Conservation (phyloP, 2,113 vertebrate genomes). For the Opisthocomus hoazin region DNA sequence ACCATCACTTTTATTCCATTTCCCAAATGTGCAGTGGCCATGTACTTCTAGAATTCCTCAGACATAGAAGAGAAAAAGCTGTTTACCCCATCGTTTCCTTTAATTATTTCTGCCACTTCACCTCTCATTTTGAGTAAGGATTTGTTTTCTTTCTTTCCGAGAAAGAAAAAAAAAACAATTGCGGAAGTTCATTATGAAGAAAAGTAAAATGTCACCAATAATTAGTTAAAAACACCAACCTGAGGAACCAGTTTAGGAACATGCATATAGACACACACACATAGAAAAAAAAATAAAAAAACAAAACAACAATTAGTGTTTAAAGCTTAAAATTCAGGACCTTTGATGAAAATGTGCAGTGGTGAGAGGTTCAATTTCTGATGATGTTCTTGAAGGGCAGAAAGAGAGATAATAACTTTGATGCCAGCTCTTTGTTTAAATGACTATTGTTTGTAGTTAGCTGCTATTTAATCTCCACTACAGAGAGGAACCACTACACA, state of each 20-base stretch:
- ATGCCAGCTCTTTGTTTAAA: constrained; percentile 57
- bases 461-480: constrained; percentile 70
- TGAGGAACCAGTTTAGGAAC: constrained; percentile 19
- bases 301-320: constrained; percentile 57
- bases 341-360: constrained; percentile 48
- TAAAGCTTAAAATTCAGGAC: constrained; percentile 54
- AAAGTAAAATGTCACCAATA: constrained; percentile 25
- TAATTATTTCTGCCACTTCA: constrained; percentile 1
- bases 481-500: constrained; percentile 68
- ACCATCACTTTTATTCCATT: neutral
- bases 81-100: neutral
- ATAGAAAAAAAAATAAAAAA: too few relatives aligned
- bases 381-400: constrained; percentile 60
- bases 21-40: neutral
- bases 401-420: constrained; percentile 59
- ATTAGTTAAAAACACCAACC: constrained; percentile 39
- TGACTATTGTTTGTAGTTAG: constrained; percentile 73
- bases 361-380: constrained; percentile 54
- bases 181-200: constrained; percentile 18
- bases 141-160: neutral
- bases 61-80: neutral
- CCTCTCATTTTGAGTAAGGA: neutral
- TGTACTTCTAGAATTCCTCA: neutral
- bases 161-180: neutral
- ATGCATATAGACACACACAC: neutral